Evolutionary conservation across 2,113 vertebrate genomes (phyloP), one percentile per base, ranked within the genome.

Genomic region (Turnix velox): DNA sequence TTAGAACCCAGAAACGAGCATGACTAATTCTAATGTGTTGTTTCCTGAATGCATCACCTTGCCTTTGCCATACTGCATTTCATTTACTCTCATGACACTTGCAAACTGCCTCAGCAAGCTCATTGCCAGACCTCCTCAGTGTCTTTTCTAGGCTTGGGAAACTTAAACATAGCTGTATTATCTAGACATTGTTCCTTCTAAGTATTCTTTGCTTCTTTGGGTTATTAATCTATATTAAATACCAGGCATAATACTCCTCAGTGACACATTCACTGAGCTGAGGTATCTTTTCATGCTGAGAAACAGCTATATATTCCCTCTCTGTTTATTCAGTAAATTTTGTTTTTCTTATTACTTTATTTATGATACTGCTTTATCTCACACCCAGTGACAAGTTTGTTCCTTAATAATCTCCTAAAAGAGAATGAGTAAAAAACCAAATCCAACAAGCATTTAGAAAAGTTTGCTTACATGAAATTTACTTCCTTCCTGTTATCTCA

Each of bases 221-320:
- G 87, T 91, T 94, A 96, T 92, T 93, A 96, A 94, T 94, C 84
- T 91, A 87, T 88, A 95, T 89, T 94, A 94, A 93, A 95, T 72
- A 90, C 51, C 63, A 94, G 74, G 58, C 63, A 85, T 91, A 89
- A 84, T 79, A 87, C 77, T 55, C 74, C 54, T 94, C 55, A 35
- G 78, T 94, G 95, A 96, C 84, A 89, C 71, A 93, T 95, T 75
- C 19, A 40, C 89, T 89, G 84, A 90, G 94, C 78, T 55, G 87
- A 87, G 78, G 82, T 82, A 92, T 91, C 92, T 92, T 95, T 91
- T 89, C 94, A 63, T 76, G 91, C 87, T 94, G 94, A 66, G 91
- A 96, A 92, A 5, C 46, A 87, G 81, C 87, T 91, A 93, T 63
- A 83, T 92, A 93, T 93, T 94, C 71, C 78, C 71, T 59, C 58